Conservation (phyloP, 2,888 invertebrate species). For the Caenorhabditis angaria region DNA sequence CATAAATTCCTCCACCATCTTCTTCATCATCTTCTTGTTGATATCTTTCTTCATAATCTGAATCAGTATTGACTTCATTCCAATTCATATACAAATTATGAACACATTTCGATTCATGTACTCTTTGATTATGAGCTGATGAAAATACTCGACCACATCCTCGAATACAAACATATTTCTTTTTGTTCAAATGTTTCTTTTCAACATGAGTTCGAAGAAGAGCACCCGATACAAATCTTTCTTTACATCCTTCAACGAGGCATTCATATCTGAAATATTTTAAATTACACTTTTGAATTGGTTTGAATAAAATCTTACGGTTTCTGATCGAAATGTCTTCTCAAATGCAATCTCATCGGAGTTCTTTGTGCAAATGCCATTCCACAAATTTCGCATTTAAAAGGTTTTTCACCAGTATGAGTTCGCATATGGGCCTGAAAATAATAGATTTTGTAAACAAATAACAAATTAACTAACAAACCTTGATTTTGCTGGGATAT, state of each 20-base stretch:
- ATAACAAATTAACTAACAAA: slow-evolving; percentile 9
- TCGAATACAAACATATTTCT: slow-evolving; percentile 59
- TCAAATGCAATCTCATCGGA: slow-evolving; percentile 61
- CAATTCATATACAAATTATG: slow-evolving; percentile 13
- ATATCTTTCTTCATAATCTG: neutral
- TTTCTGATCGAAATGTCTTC: slow-evolving; percentile 59
- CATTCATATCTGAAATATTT: slow-evolving; percentile 28
- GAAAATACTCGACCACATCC: slow-evolving; percentile 64
- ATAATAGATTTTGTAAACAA: neutral
- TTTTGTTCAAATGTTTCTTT: slow-evolving; percentile 52
- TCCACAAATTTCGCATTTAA: slow-evolving; percentile 63
- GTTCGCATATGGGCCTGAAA: slow-evolving; percentile 62
- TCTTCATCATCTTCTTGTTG: slow-evolving; percentile 6
- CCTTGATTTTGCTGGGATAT: slow-evolving; percentile 64
- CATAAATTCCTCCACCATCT: slow-evolving; percentile 7
- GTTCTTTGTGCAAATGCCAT: slow-evolving; percentile 61
- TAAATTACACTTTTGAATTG: neutral
- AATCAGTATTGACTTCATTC: neutral
- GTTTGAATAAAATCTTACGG: slow-evolving; percentile 24
- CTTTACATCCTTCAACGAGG: slow-evolving; percentile 41
- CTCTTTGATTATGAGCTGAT: slow-evolving; percentile 38
- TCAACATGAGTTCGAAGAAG: slow-evolving; percentile 57
- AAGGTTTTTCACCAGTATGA: slow-evolving; percentile 65
- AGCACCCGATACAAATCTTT: slow-evolving; percentile 53
- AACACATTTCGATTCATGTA: slow-evolving; percentile 51